Base-by-base conservation (phyloP, 2,113 vertebrate species). In the Sapayoa aenigma region DNA sequence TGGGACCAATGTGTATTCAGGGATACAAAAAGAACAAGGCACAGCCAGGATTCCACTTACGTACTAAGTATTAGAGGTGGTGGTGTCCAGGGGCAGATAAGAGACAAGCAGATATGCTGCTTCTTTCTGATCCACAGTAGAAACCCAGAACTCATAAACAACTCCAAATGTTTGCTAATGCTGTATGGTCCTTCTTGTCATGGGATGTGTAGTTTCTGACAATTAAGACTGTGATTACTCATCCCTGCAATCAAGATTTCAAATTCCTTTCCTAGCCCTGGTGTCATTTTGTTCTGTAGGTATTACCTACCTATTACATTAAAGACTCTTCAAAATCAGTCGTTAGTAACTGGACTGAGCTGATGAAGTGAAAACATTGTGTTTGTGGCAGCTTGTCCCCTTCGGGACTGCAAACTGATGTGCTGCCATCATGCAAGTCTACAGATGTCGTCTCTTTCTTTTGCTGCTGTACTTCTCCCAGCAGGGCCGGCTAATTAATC, bases 11-110 rank as follows among this genome's bases (percentile, higher is more conserved):
- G 2, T 11, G 1, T 37, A 30, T 71, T 27, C 20, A 63, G 11
- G 9, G 27, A 14, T 41, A 42, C 46, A 72, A 65, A 69, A 17
- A 84, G 25, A 22, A 41, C 37, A 9, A 74, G 19, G 41, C 21
- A 73, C 25, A 60, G 8, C 8, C 8, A 30, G 16, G 8, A 53
- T 41, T 25, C 19, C 18, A 39, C 12, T 4, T 44, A 14, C 1
- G 0, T n/a, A 9, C 9, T 39, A 35, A 74, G 3, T 23, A 37
- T 63, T 89, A 41, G 31, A 77, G 15, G 6, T 1, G 1, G 4
- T 66, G 77, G 11, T 65, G 15, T 49, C 22, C 25, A 69, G 66
- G 42, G 21, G 19, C 25, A 72, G 19, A 3, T 41, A 23, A 75
- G 39, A 74, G 41, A 67, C 19, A 24, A 22, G 9, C 28, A 83